Evolutionary conservation across 2,888 invertebrate species (phyloP).

Genomic region (Operophtera brumata): DNA sequence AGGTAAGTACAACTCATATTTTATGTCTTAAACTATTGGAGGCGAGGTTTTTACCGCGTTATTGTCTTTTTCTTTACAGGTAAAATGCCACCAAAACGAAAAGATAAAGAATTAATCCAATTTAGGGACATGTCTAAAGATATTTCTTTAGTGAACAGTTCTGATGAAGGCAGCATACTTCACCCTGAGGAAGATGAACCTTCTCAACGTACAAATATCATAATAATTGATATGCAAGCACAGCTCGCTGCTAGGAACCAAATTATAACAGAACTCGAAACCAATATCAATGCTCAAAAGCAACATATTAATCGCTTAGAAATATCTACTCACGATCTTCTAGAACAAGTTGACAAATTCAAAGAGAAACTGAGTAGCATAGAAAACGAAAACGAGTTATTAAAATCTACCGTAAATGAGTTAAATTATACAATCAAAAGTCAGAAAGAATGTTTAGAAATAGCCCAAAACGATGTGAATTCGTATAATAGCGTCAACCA

Average conservation of each 20-base stretch:
- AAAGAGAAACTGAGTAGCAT: slow-evolving; percentile 47
- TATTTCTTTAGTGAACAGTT: slow-evolving; percentile 60
- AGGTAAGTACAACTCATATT: slow-evolving; percentile 38
- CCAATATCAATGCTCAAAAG: slow-evolving; percentile 48
- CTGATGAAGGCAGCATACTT: slow-evolving; percentile 51
- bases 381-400: slow-evolving; percentile 54
- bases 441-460: slow-evolving; percentile 52
- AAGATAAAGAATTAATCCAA: slow-evolving; percentile 44
- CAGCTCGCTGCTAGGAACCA: slow-evolving; percentile 51
- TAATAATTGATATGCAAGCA: slow-evolving; percentile 45
- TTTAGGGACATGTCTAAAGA: slow-evolving; percentile 65
- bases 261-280: slow-evolving; percentile 53
- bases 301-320: slow-evolving; percentile 53
- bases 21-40: neutral
- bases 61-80: slow-evolving; percentile 9
- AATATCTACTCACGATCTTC: slow-evolving; percentile 49
- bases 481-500: slow-evolving; percentile 58
- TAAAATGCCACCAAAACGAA: slow-evolving; percentile 13
- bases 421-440: slow-evolving; percentile 55
- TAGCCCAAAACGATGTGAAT: slow-evolving; percentile 51
- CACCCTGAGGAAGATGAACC: slow-evolving; percentile 41
- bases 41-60: neutral
- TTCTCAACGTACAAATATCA: slow-evolving; percentile 37
- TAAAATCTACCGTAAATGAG: slow-evolving; percentile 54
- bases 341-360: slow-evolving; percentile 43